These are phyloP conservation scores for Coturnix japonica DNA, from an alignment of 2,113 vertebrate species.

Conservation along the genomic window DNA sequence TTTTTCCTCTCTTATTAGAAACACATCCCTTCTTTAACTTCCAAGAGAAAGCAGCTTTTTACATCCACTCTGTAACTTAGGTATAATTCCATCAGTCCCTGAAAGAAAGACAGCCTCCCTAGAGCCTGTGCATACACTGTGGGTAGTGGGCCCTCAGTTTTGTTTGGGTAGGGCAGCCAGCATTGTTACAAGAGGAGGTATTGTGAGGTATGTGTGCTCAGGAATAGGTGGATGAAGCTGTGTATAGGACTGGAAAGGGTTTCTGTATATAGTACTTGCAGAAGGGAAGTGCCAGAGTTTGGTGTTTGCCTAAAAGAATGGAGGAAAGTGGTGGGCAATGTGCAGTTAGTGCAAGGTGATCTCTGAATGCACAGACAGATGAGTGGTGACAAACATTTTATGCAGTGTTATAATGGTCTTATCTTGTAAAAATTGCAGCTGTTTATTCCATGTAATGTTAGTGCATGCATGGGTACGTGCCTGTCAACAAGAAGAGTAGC, in stretches of 20 bases:
- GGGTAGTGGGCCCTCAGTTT: not conserved
- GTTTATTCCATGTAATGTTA: not conserved
- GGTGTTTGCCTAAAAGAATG: not conserved
- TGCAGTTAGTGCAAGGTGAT: not conserved
- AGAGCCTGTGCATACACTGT: not conserved
- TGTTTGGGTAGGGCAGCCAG: not conserved
- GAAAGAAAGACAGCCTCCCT: not conserved
- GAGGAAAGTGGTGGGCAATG: not conserved
- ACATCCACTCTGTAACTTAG: not conserved
- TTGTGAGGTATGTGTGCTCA: not conserved
- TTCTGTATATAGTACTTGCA: not conserved
- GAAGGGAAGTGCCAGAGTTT: not conserved
- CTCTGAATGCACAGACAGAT: not conserved
- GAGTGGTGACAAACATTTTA: too few relatives aligned
- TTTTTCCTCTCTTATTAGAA: not conserved
- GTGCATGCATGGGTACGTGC: not conserved
- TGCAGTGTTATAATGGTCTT: not conserved
- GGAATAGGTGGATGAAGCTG: not conserved
- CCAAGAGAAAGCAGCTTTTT: not conserved
- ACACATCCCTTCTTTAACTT: not conserved
- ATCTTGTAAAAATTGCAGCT: not conserved
- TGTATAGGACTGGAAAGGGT: not conserved
- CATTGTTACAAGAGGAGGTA: not conserved
- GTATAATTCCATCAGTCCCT: not conserved
- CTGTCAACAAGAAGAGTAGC: not conserved